Evolutionary conservation across 2,797 vertebrate genomes (phyloP).

Genomic region (Neoniphon sammara): DNA sequence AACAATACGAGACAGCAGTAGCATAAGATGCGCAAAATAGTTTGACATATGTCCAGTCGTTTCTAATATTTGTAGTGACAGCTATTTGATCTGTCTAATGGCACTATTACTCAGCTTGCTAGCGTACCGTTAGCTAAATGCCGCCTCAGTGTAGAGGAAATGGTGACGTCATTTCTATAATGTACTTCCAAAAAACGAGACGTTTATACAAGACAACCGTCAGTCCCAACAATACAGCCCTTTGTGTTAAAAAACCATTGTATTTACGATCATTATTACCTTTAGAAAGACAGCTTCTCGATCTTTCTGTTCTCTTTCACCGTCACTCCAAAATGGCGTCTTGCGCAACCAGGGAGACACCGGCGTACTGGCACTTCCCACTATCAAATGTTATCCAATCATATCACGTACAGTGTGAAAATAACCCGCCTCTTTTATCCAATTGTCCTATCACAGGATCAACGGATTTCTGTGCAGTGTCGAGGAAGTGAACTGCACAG

Average conservation of each 20-base stretch:
- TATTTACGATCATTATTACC: conserved; percentile 63
- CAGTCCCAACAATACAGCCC: accelerated
- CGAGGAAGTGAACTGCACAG: conserved; percentile 72
- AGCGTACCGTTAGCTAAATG: conserved; percentile 69
- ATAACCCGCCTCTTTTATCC: conserved; percentile 30
- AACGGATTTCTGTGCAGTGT: conserved; percentile 53
- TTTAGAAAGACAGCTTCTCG: conserved; percentile 78
- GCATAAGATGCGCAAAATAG: too few relatives aligned
- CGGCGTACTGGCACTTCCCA: conserved; percentile 75
- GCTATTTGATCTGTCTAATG: background rate
- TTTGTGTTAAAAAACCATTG: background rate
- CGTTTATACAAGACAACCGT: background rate
- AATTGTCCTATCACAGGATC: conserved; percentile 50
- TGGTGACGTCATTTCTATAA: conserved; percentile 56
- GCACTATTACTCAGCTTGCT: conserved; percentile 25
- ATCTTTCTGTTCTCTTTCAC: conserved; percentile 79
- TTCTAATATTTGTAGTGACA: background rate
- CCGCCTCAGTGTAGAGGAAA: conserved; percentile 75
- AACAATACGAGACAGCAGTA: background rate
- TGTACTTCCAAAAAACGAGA: conserved; percentile 4
- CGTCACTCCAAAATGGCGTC: conserved; percentile 88
- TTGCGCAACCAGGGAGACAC: conserved; percentile 81
- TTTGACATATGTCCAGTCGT: background rate
- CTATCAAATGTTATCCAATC: conserved; percentile 71
- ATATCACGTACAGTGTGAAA: background rate